Conservation (phyloP, 2,797 vertebrate species). For the Scomberomorus guttatus region DNA sequence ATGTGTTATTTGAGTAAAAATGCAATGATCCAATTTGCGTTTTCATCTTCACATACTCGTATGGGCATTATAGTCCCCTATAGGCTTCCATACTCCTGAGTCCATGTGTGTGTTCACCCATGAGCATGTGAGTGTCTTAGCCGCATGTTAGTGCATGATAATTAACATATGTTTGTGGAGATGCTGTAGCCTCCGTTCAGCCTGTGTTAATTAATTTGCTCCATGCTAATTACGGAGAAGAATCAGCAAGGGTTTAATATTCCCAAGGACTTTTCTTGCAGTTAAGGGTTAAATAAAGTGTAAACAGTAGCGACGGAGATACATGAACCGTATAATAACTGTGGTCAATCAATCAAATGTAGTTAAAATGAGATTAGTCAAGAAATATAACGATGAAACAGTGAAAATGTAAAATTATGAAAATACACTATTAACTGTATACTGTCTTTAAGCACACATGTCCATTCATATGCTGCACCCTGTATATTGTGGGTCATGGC, state of each 20-base stretch:
- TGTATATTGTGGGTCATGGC: fast-evolving
- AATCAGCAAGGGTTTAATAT: conserved; percentile 29
- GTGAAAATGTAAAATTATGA: neutral
- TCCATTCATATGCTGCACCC: neutral
- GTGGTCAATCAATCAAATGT: neutral
- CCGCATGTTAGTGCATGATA: conserved; percentile 33
- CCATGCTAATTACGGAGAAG: conserved; percentile 34
- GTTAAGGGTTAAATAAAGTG: conserved; percentile 4
- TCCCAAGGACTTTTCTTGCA: neutral
- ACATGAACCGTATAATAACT: neutral
- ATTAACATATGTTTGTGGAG: conserved; percentile 24
- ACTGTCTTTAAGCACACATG: neutral
- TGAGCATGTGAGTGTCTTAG: conserved; percentile 13
- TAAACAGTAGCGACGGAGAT: conserved; percentile 5
- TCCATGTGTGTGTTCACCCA: neutral
- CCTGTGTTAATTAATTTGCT: conserved; percentile 37
- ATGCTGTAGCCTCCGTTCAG: neutral
- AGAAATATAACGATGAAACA: too few relatives aligned
- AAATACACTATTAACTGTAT: too few relatives aligned
- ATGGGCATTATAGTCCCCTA: too few relatives aligned
- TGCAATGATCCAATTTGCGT: too few relatives aligned
- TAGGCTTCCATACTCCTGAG: too few relatives aligned
- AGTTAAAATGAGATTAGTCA: neutral
- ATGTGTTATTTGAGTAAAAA: too few relatives aligned
- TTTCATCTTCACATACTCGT: too few relatives aligned